Evolutionary conservation across 2,113 vertebrate species (phyloP).

Genomic region (Prionailurus bengalensis): DNA sequence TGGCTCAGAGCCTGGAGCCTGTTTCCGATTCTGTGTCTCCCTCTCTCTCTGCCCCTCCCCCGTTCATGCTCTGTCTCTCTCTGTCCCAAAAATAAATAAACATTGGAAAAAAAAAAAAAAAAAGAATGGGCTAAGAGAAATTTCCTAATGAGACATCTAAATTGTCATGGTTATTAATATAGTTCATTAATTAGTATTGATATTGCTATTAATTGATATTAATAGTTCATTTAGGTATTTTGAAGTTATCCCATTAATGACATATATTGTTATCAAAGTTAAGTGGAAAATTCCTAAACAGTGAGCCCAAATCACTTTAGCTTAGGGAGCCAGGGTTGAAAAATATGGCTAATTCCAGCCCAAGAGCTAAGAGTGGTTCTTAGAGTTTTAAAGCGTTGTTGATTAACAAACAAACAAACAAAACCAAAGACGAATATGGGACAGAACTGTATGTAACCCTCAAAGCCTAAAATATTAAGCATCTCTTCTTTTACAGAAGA

Average conservation of each 20-base stretch:
- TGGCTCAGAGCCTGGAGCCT: too few species aligned
- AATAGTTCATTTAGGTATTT: constrained; percentile 54
- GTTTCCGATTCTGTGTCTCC: too few species aligned
- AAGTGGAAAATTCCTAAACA: background rate
- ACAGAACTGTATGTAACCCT: background rate
- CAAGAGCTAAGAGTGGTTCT: background rate
- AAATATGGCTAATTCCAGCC: background rate
- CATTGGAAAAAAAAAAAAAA: too few species aligned
- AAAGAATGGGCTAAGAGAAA: background rate
- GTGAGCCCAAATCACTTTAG: background rate
- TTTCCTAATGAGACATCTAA: background rate
- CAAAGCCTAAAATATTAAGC: constrained; percentile 3
- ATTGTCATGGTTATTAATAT: background rate
- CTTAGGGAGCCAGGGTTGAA: background rate
- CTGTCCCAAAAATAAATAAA: too few species aligned
- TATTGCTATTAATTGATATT: too few species aligned
- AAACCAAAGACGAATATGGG: background rate
- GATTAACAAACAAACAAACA: background rate
- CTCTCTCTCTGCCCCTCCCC: too few species aligned
- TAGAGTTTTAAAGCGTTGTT: background rate
- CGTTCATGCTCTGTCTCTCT: too few species aligned
- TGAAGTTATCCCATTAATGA: background rate
- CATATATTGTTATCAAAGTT: background rate
- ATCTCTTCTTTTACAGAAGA: background rate
- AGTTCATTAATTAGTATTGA: background rate